Evolutionary conservation across 1,140 invertebrate genomes (phyloP).

Genomic region (Pachyrhynchus sulphureomaculatus): DNA sequence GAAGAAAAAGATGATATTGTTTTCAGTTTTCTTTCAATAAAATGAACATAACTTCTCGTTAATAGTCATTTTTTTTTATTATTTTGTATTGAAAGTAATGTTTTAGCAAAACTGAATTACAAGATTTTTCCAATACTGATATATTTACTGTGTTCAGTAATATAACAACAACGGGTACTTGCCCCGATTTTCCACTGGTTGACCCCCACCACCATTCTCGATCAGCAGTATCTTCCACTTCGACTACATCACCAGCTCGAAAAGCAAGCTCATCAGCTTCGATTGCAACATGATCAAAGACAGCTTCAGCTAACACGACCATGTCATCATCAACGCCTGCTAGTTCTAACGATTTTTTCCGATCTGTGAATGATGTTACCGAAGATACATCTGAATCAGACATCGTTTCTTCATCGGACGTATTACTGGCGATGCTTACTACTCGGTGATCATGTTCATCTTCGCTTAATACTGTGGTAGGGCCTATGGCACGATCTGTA

Average conservation of each 20-base stretch:
- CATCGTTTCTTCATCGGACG: constrained; percentile 62
- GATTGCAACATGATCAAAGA: constrained; percentile 80
- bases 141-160: too few relatives aligned
- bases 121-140: too few relatives aligned
- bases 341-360: constrained; percentile 60
- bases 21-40: too few relatives aligned
- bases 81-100: too few relatives aligned
- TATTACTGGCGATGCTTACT: constrained; percentile 40
- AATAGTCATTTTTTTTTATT: too few relatives aligned
- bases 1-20: too few relatives aligned
- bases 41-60: too few relatives aligned
- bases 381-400: constrained; percentile 63
- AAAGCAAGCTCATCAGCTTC: constrained; percentile 77
- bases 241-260: constrained; percentile 75
- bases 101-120: too few relatives aligned
- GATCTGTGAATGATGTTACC: constrained; percentile 57
- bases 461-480: constrained; percentile 53
- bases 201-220: constrained; percentile 80
- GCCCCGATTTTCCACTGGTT: constrained; percentile 54
- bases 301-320: constrained; percentile 69
- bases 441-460: constrained; percentile 58
- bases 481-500: constrained; percentile 35
- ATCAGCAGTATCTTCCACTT: constrained; percentile 70
- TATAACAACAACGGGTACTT: background rate
- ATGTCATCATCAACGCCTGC: constrained; percentile 59